These are phyloP conservation scores for Ammodytes marinus DNA, from an alignment of 2,113 vertebrate genomes.

Conservation along the genomic window DNA sequence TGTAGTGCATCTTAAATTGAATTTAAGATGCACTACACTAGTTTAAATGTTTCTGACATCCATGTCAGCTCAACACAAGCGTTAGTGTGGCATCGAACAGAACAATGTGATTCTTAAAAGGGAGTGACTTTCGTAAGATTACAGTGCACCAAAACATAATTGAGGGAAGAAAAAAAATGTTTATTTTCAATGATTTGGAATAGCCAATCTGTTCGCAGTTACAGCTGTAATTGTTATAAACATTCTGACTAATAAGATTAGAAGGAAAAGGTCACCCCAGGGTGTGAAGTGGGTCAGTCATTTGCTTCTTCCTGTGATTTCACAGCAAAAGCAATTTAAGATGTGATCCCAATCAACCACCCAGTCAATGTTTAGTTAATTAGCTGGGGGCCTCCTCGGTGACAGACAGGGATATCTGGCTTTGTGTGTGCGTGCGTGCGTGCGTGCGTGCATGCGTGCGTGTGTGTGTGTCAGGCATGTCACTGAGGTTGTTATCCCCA, in stretches of 20 bases:
- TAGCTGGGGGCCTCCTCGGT: conserved; percentile 60
- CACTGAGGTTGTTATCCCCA: conserved; percentile 67
- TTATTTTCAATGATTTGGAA: conserved; percentile 8
- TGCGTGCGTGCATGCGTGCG: neutral
- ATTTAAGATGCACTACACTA: neutral
- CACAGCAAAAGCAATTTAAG: conserved; percentile 45
- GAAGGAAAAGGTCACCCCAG: conserved; percentile 38
- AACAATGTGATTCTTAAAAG: neutral
- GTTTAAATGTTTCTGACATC: neutral
- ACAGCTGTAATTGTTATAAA: conserved; percentile 20
- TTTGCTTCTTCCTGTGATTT: conserved; percentile 55
- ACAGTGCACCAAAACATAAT: neutral
- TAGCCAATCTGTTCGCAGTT: conserved; percentile 17
- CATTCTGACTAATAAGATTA: conserved; percentile 45
- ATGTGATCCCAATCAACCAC: conserved; percentile 65
- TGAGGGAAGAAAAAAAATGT: neutral
- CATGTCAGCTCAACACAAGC: neutral
- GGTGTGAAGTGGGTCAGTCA: conserved; percentile 31
- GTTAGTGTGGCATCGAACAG: neutral
- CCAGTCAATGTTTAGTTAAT: conserved; percentile 76
- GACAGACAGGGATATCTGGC: conserved; percentile 67
- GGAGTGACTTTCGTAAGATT: neutral
- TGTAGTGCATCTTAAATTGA: too few species aligned
- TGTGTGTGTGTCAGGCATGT: conserved; percentile 48
- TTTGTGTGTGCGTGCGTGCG: conserved; percentile 48